These are phyloP conservation scores for Montipora foliosa DNA, from an alignment of 64 coral and sea anemone species.

Conservation along the genomic window DNA sequence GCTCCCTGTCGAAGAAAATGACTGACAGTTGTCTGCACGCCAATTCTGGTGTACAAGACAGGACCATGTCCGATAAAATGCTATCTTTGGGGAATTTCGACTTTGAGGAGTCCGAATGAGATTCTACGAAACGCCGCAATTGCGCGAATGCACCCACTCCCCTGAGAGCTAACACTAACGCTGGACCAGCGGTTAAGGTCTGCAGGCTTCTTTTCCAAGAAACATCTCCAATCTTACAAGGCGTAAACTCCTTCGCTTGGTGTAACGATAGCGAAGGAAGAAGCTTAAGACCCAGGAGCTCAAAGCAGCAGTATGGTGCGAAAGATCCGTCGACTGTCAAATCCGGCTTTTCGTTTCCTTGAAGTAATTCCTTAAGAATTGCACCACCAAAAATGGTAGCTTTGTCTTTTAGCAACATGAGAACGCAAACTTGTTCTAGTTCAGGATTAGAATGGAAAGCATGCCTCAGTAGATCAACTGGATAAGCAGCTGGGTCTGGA, in stretches of 20 bases:
- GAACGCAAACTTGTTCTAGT: slow-evolving; percentile 93
- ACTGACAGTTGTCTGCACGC: slow-evolving; percentile 93
- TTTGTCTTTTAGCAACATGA: slow-evolving; percentile 78
- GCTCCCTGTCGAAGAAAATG: slow-evolving; percentile 87
- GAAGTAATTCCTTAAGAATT: slow-evolving; percentile 18
- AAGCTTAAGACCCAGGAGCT: slow-evolving; percentile 89
- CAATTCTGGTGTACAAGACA: slow-evolving; percentile 92
- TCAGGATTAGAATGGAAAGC: slow-evolving; percentile 92
- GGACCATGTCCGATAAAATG: slow-evolving; percentile 66
- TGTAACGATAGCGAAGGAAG: slow-evolving; percentile 76
- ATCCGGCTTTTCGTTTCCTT: slow-evolving; percentile 1
- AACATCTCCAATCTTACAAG: slow-evolving; percentile 78
- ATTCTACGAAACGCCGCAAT: slow-evolving; percentile 74
- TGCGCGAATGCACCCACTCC: slow-evolving; percentile 80
- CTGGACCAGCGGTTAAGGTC: slow-evolving; percentile 74
- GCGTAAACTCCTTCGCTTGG: slow-evolving; percentile 94
- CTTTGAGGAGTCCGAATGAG: slow-evolving; percentile 39
- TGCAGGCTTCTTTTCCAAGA: slow-evolving; percentile 86
- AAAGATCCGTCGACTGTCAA: neutral
- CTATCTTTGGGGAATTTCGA: slow-evolving; percentile 60
- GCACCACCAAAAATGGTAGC: neutral
- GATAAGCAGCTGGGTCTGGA: slow-evolving; percentile 72
- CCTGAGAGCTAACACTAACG: slow-evolving; percentile 80
- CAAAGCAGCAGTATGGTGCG: slow-evolving; percentile 62
- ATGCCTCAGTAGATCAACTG: slow-evolving; percentile 76